Evolutionary conservation across 2,113 vertebrate genomes (phyloP), one percentile per base, ranked within the genome.

Genomic region (Crypturellus undulatus): DNA sequence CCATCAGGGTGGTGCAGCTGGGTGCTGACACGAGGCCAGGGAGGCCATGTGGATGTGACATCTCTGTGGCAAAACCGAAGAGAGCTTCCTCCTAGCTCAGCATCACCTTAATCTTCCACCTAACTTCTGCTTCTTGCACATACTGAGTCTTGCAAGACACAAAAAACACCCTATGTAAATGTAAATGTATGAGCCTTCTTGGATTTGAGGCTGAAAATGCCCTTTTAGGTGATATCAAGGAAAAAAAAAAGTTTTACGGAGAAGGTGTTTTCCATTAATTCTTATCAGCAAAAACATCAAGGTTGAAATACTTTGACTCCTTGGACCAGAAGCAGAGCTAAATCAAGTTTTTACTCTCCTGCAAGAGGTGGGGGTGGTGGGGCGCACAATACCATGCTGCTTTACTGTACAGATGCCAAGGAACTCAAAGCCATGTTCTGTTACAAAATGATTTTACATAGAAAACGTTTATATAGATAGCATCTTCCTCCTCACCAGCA

Each of bases 261-360:
- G 30, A 85, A 87, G 30, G 24, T 84, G 79, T 89, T 94, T 89
- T 21, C 40, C 45, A 20, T 82, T 89, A 62, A 26, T 89, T 89
- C 54, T 82, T 82, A 63, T 32, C 42, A 85, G 51, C 9, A 77
- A 81, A 93, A 75, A 2, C 30, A 63, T 67, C 18, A 78, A 70
- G 75, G 76, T 79, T 60, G 19, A 86, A 94, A 85, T 70, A 69
- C 17, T 84, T 54, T 97, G 5, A 9, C 36, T 67, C 38, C 36
- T 51, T 52, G 11, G 47, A 78, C 8, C 21, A 73, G 68, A 62
- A 77, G 42, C 21, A n/a, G 30, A 14, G 13, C n/a, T 81, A 21
- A 70, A 42, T 43, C 84, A 89, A 28, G 21, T 52, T 87, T 90
- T 85, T 34, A 45, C 10, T 17, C 6, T 38, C 21, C 34, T 78